Evolutionary conservation across 1,140 invertebrate genomes (phyloP).

Genomic region (Aporrectodea caliginosa): DNA sequence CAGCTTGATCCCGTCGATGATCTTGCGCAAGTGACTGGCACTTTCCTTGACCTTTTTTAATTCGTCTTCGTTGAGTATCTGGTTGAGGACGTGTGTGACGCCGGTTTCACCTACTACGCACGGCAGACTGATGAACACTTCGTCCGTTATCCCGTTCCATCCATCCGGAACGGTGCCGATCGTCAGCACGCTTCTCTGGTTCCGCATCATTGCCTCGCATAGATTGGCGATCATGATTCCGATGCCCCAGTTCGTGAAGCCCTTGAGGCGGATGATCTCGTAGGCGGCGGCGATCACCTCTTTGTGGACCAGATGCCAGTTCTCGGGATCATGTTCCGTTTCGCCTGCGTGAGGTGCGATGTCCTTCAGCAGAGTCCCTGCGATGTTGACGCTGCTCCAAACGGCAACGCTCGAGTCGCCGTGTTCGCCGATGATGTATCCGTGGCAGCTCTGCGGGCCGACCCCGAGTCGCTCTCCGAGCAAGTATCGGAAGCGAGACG

Average conservation of each 20-base stretch:
- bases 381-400: slow-evolving; percentile 88
- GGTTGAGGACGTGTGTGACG: slow-evolving; percentile 70
- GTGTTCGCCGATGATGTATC: slow-evolving; percentile 84
- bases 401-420: slow-evolving; percentile 81
- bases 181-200: slow-evolving; percentile 72
- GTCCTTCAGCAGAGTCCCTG: slow-evolving; percentile 75
- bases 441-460: slow-evolving; percentile 76
- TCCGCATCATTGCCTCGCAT: slow-evolving; percentile 69
- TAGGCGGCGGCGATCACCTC: slow-evolving; percentile 65
- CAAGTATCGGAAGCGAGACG: slow-evolving; percentile 65
- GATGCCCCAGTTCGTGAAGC: slow-evolving; percentile 86
- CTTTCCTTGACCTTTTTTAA: slow-evolving; percentile 65
- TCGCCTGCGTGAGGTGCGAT: slow-evolving; percentile 69
- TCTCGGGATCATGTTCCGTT: slow-evolving; percentile 68
- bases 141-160: slow-evolving; percentile 8
- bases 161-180: slow-evolving; percentile 13
- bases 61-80: slow-evolving; percentile 69
- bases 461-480: slow-evolving; percentile 75
- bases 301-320: slow-evolving; percentile 66
- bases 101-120: slow-evolving; percentile 73
- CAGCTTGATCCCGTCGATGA: slow-evolving; percentile 45
- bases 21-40: slow-evolving; percentile 64
- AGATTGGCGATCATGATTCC: slow-evolving; percentile 75
- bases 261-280: slow-evolving; percentile 81
- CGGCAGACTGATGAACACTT: slow-evolving; percentile 78